Conservation (phyloP, 2,113 vertebrate genomes). For the Corythornis vintsioides region DNA sequence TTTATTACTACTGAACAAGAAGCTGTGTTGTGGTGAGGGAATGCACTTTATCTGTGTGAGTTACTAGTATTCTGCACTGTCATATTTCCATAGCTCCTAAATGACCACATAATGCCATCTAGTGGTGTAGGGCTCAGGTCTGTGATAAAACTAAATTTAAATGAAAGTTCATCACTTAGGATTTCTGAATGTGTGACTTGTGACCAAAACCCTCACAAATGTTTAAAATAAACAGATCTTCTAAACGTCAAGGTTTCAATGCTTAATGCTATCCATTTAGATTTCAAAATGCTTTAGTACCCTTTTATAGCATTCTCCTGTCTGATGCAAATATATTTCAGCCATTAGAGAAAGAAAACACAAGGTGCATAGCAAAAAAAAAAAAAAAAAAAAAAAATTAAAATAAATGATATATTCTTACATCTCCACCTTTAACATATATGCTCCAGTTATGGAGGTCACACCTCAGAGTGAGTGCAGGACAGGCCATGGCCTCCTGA, state of each 20-base stretch:
- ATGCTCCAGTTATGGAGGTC: neutral
- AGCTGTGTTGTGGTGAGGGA: neutral
- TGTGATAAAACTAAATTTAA: neutral
- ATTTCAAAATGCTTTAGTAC: neutral
- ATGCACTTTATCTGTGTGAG: fast-evolving
- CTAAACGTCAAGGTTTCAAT: neutral
- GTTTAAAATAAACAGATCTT: neutral
- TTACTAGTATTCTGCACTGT: neutral
- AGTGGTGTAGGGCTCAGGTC: neutral
- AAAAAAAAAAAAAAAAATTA: neutral
- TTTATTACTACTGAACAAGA: neutral
- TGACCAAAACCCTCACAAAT: neutral
- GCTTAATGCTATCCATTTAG: neutral
- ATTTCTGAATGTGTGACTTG: neutral
- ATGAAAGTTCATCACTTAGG: neutral
- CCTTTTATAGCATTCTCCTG: neutral
- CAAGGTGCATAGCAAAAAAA: neutral
- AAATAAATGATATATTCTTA: neutral
- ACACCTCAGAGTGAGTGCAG: neutral
- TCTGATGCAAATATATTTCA: neutral
- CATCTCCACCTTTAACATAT: neutral
- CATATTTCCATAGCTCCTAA: neutral
- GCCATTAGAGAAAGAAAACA: neutral
- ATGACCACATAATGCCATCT: slow-evolving; percentile 52
- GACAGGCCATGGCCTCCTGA: neutral